Evolutionary conservation across 2,888 invertebrate species (phyloP).

Genomic region (Sinhomidia bicolor): DNA sequence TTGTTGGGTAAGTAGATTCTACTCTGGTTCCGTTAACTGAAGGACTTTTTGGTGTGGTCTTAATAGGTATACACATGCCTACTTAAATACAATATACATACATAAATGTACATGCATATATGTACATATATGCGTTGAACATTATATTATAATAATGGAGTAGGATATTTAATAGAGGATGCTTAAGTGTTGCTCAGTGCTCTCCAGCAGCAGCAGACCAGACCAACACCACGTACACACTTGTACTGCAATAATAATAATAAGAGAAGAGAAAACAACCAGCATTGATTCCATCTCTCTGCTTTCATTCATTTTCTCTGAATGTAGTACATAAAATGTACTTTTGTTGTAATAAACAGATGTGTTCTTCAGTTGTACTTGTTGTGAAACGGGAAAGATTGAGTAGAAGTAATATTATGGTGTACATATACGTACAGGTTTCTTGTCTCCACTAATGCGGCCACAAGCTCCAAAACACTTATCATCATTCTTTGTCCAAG

Average conservation of each 20-base stretch:
- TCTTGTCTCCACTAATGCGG: conserved; percentile 63
- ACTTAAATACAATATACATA: too few relatives aligned
- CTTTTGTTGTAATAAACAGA: too few relatives aligned
- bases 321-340: neutral
- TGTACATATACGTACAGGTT: neutral
- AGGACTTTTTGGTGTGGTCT: neutral
- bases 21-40: conserved; percentile 9
- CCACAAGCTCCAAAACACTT: conserved; percentile 72
- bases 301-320: conserved; percentile 10
- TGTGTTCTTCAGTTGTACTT: neutral
- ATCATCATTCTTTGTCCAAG: conserved; percentile 71
- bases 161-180: neutral
- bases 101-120: neutral
- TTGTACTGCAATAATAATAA: too few relatives aligned
- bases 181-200: neutral
- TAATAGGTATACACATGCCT: neutral
- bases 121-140: neutral
- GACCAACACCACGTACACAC: too few relatives aligned
- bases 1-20: conserved; percentile 37
- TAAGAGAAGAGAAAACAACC: neutral
- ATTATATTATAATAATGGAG: neutral
- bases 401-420: neutral
- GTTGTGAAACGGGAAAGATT: conserved; percentile 9
- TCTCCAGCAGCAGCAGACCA: neutral
- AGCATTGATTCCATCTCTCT: neutral